Percentiles rank a stretch among this genome's conserved stretches.
Conservation (phyloP, 2,113 vertebrate genomes). For the Eulemur rufifrons region DNA sequence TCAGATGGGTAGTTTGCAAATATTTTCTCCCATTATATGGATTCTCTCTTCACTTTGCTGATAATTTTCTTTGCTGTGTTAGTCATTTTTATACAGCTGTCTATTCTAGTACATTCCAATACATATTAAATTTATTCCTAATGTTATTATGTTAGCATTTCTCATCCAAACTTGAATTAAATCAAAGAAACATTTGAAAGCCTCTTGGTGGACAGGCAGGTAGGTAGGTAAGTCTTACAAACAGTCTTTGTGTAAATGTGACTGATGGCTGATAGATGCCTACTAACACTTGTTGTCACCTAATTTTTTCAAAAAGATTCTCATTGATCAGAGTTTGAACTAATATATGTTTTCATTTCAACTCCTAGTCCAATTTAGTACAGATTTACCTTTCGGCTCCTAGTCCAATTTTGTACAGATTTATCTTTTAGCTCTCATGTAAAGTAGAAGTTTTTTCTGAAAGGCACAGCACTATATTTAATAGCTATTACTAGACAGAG, state of each 20-base stretch:
- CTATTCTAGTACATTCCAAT: background rate
- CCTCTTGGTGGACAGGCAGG: background rate
- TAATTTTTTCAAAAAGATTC: slow-evolving; percentile 4
- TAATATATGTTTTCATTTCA: slow-evolving; percentile 51
- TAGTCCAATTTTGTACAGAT: slow-evolving; percentile 71
- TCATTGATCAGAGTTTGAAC: slow-evolving; percentile 45
- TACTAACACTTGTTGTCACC: background rate
- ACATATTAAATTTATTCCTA: slow-evolving; percentile 17
- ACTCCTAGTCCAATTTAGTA: slow-evolving; percentile 64
- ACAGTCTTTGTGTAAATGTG: slow-evolving; percentile 20
- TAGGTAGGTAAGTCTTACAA: background rate
- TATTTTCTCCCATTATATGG: too few species aligned
- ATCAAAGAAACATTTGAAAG: slow-evolving; percentile 8
- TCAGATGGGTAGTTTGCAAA: too few species aligned
- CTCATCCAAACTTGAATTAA: background rate
- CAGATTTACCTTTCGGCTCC: slow-evolving; percentile 63
- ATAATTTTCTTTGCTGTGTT: too few species aligned
- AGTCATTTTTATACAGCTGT: background rate
- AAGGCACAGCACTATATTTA: background rate
- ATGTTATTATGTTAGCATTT: slow-evolving; percentile 19
- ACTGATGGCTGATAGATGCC: background rate
- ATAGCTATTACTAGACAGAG: slow-evolving; percentile 34
- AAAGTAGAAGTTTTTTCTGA: slow-evolving; percentile 76
- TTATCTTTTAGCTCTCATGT: slow-evolving; percentile 62
- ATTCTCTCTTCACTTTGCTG: too few species aligned